These are phyloP conservation scores for Marmota flaviventris DNA, from an alignment of 2,113 vertebrate genomes.

Conservation along the genomic window DNA sequence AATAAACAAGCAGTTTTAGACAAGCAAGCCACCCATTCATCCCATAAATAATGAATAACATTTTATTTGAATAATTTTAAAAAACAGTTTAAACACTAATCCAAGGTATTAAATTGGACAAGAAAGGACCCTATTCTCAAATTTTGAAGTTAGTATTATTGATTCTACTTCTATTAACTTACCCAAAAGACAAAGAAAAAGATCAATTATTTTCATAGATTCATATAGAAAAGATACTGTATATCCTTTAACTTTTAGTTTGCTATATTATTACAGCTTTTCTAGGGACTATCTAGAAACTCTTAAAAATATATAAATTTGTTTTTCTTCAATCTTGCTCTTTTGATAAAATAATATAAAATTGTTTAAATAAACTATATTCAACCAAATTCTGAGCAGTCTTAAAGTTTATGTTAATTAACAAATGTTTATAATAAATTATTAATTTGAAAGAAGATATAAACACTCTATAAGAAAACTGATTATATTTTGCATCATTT, in stretches of 20 bases:
- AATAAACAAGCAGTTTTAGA: not conserved
- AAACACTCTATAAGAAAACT: not conserved
- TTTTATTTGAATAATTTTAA: constrained; percentile 36
- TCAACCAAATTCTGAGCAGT: not conserved
- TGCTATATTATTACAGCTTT: not conserved
- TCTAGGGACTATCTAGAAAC: not conserved
- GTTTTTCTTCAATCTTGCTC: not conserved
- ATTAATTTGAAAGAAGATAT: not conserved
- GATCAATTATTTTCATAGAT: not conserved
- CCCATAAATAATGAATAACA: not conserved
- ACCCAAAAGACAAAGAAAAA: not conserved
- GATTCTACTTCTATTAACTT: not conserved
- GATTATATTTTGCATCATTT: not conserved
- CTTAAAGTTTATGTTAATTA: not conserved
- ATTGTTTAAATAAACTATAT: not conserved
- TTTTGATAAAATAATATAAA: not conserved
- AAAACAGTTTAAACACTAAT: constrained; percentile 20
- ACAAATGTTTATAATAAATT: not conserved
- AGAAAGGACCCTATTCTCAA: not conserved
- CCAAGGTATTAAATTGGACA: not conserved
- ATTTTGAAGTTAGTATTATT: not conserved
- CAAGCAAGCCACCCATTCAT: not conserved
- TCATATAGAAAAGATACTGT: not conserved
- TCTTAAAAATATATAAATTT: not conserved
- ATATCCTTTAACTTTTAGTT: not conserved